Evolutionary conservation across 2,797 vertebrate species (phyloP).

Genomic region (Acipenser transmontanus): DNA sequence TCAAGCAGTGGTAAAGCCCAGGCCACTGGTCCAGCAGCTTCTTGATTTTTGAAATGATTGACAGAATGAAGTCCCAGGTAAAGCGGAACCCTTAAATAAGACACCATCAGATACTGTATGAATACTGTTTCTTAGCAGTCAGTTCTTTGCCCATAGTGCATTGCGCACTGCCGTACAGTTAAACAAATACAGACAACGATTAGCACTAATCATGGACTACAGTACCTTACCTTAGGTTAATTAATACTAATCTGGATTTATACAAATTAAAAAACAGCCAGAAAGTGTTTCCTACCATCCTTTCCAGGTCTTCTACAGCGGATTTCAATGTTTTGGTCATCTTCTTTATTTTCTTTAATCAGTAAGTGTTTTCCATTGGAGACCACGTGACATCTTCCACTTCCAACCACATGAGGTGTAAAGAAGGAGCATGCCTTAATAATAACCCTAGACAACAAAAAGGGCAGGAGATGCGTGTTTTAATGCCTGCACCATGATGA

Average conservation of each 20-base stretch:
- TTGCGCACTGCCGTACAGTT: neutral
- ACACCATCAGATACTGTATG: too few species aligned
- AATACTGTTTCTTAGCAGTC: neutral
- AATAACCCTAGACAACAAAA: constrained; percentile 43
- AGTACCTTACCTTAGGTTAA: neutral
- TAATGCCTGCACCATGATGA: neutral
- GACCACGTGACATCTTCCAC: constrained; percentile 47
- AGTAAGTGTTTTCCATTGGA: constrained; percentile 47
- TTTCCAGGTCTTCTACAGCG: constrained; percentile 45
- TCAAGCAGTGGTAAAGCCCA: constrained; percentile 47
- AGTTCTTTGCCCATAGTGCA: neutral
- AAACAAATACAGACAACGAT: neutral
- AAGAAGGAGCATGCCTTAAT: constrained; percentile 55
- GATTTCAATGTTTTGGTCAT: constrained; percentile 56
- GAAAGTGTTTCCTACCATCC: constrained; percentile 26
- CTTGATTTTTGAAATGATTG: constrained; percentile 40
- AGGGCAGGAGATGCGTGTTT: constrained; percentile 1
- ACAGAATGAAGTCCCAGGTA: constrained; percentile 54
- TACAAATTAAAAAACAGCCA: neutral
- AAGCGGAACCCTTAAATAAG: constrained; percentile 36
- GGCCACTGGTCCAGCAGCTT: constrained; percentile 55
- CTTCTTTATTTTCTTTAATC: constrained; percentile 47
- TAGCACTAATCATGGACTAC: too few species aligned
- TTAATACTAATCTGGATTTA: neutral
- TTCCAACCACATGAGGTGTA: constrained; percentile 52